These are phyloP conservation scores for Drepana arcuata DNA, from an alignment of 1,140 invertebrate genomes.

Conservation along the genomic window DNA sequence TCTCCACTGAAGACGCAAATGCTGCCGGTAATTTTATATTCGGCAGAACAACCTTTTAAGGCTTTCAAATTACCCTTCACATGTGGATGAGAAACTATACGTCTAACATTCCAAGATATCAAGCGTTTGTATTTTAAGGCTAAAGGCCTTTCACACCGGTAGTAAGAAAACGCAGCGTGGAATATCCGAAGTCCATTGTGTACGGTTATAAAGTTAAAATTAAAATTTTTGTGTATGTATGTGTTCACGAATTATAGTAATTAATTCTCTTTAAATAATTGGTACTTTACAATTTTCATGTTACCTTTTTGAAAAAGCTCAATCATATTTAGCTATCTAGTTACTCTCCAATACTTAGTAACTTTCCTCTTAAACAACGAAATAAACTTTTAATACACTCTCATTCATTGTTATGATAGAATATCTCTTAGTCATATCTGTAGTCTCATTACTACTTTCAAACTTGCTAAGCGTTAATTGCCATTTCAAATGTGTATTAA, in stretches of 20 bases:
- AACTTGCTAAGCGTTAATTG: too few species aligned
- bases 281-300: slow-evolving; percentile 14
- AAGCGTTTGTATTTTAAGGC: slow-evolving; percentile 3
- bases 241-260: slow-evolving; percentile 28
- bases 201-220: slow-evolving; percentile 7
- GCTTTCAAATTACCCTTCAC: slow-evolving; percentile 1
- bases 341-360: slow-evolving; percentile 16
- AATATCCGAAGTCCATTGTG: slow-evolving; percentile 3
- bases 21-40: slow-evolving; percentile 89
- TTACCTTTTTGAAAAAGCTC: slow-evolving; percentile 23
- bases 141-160: not conserved
- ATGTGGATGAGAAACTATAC: slow-evolving; percentile 4
- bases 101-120: slow-evolving; percentile 19
- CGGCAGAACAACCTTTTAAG: slow-evolving; percentile 84
- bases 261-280: slow-evolving; percentile 26
- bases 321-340: slow-evolving; percentile 23
- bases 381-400: slow-evolving; percentile 1
- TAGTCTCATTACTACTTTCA: too few species aligned
- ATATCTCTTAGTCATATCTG: slow-evolving; percentile 14
- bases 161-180: not conserved
- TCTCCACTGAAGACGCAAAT: slow-evolving; percentile 83
- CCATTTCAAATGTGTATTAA: too few species aligned
- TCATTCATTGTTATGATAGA: not conserved
- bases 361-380: slow-evolving; percentile 26
- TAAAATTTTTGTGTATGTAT: slow-evolving; percentile 23